Percentiles rank a stretch among this genome's conserved stretches.
Conservation (phyloP, 2,113 vertebrate genomes). For the Alouatta palliata region DNA sequence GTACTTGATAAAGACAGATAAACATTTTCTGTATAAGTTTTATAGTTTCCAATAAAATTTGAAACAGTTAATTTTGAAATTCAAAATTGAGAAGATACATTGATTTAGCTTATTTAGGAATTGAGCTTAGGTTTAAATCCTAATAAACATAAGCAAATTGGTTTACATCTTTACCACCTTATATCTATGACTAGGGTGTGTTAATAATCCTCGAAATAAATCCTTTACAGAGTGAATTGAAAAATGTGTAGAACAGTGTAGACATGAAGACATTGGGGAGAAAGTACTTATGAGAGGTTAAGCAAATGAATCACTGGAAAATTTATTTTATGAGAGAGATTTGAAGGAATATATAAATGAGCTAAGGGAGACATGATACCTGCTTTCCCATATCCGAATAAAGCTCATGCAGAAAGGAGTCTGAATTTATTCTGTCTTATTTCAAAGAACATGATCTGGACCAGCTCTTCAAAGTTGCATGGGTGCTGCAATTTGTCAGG, state of each 20-base stretch:
- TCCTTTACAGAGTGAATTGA: background rate
- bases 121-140: background rate
- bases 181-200: background rate
- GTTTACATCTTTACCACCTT: background rate
- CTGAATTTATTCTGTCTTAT: background rate
- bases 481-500: background rate
- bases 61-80: background rate
- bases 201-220: background rate
- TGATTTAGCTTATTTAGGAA: background rate
- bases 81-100: background rate
- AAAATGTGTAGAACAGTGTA: too few relatives aligned
- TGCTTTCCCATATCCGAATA: background rate
- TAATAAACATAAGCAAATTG: background rate
- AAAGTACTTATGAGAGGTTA: background rate
- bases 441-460: background rate
- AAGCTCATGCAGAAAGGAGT: background rate
- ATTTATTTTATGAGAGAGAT: background rate
- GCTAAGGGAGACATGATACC: background rate
- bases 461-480: background rate
- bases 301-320: background rate
- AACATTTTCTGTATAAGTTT: background rate
- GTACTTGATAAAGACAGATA: background rate
- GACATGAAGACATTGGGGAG: accelerated
- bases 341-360: background rate
- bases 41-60: background rate